Conservation (phyloP, 2,888 invertebrate species). For the Lepidochitona cinerea region DNA sequence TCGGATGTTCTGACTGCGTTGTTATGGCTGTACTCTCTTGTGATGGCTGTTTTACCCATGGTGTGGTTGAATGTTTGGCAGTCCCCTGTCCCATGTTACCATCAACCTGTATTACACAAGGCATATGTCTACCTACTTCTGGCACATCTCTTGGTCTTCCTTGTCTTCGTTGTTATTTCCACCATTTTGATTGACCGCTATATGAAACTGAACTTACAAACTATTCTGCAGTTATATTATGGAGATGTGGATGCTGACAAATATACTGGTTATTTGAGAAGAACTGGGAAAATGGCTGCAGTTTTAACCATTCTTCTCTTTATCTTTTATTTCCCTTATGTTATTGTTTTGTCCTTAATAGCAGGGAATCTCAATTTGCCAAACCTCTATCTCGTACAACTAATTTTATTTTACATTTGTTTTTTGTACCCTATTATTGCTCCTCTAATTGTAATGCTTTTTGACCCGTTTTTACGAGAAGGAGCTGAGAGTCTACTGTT, state of each 20-base stretch:
- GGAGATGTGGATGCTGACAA: conserved; percentile 3
- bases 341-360: background rate
- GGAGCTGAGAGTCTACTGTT: background rate
- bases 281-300: background rate
- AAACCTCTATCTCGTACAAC: background rate
- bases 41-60: background rate
- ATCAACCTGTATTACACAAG: background rate
- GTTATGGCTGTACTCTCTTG: background rate
- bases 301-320: background rate
- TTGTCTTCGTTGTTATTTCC: background rate
- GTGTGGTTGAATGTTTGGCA: conserved; percentile 3
- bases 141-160: background rate
- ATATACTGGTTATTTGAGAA: background rate
- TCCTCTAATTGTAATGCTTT: background rate
- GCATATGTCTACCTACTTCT: background rate
- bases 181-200: background rate
- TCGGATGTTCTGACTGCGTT: background rate
- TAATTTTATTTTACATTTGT: background rate
- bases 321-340: background rate
- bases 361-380: background rate
- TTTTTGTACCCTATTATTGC: background rate
- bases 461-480: background rate
- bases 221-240: background rate
- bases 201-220: background rate
- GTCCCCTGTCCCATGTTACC: background rate